Base-by-base conservation (phyloP, 1,140 invertebrate species). In the Carposina sasakii region DNA sequence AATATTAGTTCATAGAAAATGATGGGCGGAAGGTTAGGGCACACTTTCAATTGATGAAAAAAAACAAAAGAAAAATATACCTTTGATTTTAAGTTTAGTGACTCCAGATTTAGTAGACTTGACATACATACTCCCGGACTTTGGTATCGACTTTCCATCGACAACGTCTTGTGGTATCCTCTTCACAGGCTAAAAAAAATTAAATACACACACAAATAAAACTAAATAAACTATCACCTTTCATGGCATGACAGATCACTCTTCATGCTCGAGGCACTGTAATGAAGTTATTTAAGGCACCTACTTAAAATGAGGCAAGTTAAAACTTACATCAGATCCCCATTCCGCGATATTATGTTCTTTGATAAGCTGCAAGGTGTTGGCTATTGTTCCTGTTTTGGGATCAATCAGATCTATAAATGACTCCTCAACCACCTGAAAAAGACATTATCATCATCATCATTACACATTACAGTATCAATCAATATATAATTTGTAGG, bases 71-170 rank as follows among this genome's bases (percentile, higher is more conserved):
- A 42, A 52, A 26, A 30, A 51, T 17, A 10, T 54, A 76, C 91
- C 93, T 87, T 98, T 96, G 9, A 98, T 77, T 57, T 90, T 92
- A 45, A 98, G 70, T 57, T 92, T 97, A 36, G 93, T 87, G 52
- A 88, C 89, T 17, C 87, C 88, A 8, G 90, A 90, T 24, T 77
- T 81, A 0, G 76, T 64, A 0, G 89, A 91, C 68, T 90, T 92
- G 19, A 88, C 88, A 63, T 89, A 93, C 22, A 87, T 86, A 68
- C 91, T 93, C 46, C 89, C 90, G 1, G 88, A 89, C 58, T 89
- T 90, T 0, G 82, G 87, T 40, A 86, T 88, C 1, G 86, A 87
- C 54, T 88, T 89, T 23, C 71, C 67, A 60, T 85, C 87, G 23
- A 85, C 66, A 15, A 86, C 69, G 54, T 89, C 87, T 67, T 87